Evolutionary conservation across 2,888 invertebrate genomes (phyloP).

Genomic region (Rhabditophanes sp.): DNA sequence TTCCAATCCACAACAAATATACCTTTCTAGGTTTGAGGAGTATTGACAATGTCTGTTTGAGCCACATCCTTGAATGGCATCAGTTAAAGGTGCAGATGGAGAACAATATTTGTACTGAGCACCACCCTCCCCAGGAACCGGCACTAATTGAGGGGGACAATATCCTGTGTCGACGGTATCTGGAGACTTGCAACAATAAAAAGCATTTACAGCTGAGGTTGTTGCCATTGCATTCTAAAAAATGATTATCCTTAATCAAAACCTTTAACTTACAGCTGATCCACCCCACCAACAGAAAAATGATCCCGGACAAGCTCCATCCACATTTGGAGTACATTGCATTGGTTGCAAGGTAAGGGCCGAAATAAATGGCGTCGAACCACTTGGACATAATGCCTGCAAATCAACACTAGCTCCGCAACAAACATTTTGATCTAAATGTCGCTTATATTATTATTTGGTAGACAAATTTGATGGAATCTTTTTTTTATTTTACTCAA

Average conservation of each 20-base stretch:
- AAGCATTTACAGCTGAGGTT: slow-evolving; percentile 35
- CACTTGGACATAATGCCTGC: slow-evolving; percentile 38
- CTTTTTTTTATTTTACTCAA: too few relatives aligned
- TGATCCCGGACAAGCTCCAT: slow-evolving; percentile 40
- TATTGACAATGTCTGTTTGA: slow-evolving; percentile 40
- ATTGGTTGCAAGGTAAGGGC: slow-evolving; percentile 42
- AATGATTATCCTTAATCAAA: neutral
- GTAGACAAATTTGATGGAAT: too few relatives aligned
- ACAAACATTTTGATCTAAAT: slow-evolving; percentile 42
- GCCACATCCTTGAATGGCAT: slow-evolving; percentile 40
- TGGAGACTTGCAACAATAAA: slow-evolving; percentile 42
- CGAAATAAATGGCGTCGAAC: slow-evolving; percentile 41
- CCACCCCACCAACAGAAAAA: slow-evolving; percentile 44
- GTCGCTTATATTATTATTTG: too few relatives aligned
- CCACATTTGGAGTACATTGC: slow-evolving; percentile 43
- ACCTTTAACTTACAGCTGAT: too few relatives aligned
- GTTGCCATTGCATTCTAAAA: slow-evolving; percentile 39
- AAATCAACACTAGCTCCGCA: slow-evolving; percentile 39
- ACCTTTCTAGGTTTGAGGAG: slow-evolving; percentile 33
- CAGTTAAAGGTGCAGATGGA: slow-evolving; percentile 37
- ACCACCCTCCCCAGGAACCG: slow-evolving; percentile 39
- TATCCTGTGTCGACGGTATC: slow-evolving; percentile 40
- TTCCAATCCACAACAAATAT: slow-evolving; percentile 42
- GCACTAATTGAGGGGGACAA: slow-evolving; percentile 42
- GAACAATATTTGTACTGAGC: slow-evolving; percentile 40